Evolutionary conservation across 92 coral and sea anemone species (phyloP).

Genomic region (Porites rus): DNA sequence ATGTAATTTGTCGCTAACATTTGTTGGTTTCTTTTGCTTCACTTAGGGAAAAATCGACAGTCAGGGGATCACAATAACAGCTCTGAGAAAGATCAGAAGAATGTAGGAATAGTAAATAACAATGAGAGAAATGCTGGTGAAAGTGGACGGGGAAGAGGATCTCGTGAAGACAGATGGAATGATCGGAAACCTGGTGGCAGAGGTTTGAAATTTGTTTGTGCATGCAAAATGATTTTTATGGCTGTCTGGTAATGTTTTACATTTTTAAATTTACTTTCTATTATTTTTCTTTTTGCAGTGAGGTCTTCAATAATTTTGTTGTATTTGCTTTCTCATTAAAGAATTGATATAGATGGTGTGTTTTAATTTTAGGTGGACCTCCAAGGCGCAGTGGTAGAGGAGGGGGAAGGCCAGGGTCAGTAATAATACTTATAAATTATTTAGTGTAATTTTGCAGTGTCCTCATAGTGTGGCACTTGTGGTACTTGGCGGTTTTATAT

Average conservation of each 20-base stretch:
- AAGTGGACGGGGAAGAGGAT: constrained; percentile 85
- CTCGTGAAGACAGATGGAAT: constrained; percentile 84
- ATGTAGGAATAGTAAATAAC: constrained; percentile 38
- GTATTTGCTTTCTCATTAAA: too few species aligned
- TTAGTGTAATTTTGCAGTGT: too few species aligned
- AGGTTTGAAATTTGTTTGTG: constrained; percentile 42
- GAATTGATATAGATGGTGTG: too few species aligned
- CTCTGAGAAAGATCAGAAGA: constrained; percentile 53
- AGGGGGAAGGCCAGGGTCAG: constrained; percentile 87
- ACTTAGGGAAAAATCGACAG: constrained; percentile 75
- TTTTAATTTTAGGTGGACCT: constrained; percentile 60
- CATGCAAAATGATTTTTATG: neutral
- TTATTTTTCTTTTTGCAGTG: too few species aligned
- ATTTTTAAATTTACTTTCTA: too few species aligned
- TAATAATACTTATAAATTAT: neutral
- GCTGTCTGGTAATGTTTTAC: neutral
- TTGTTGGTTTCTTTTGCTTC: neutral
- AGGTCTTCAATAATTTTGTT: too few species aligned
- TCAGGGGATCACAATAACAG: constrained; percentile 70
- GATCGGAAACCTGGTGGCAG: constrained; percentile 74
- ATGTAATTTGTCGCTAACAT: too few species aligned
- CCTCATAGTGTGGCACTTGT: too few species aligned
- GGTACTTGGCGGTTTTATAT: too few species aligned
- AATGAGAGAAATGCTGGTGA: constrained; percentile 81
- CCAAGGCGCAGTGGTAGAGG: constrained; percentile 80